phyloP scores from a whole-genome alignment of 2,113 vertebrate genomes.

The Chaetodon trifascialis region DNA sequence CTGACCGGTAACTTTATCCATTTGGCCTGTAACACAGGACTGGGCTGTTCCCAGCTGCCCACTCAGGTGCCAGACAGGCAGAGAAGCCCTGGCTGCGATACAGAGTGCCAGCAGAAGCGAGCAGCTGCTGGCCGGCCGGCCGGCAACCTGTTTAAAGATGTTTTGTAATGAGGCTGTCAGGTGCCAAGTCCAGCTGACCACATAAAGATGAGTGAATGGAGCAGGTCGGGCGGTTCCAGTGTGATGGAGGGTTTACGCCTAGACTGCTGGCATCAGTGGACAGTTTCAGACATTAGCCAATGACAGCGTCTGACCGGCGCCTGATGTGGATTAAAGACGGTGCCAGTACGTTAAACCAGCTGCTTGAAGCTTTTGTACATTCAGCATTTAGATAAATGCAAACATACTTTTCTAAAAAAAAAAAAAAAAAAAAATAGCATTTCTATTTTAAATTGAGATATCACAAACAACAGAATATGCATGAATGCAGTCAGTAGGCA shows the following conservation, averaged over 20 bases:
- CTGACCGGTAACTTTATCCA: slow-evolving; percentile 16
- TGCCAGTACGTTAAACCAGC: neutral
- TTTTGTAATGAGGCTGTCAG: slow-evolving; percentile 49
- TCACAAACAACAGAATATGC: neutral
- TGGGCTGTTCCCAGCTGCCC: slow-evolving; percentile 35
- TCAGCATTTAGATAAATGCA: neutral
- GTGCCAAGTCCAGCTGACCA: slow-evolving; percentile 57
- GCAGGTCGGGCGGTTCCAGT: slow-evolving; percentile 31
- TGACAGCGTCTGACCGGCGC: slow-evolving; percentile 2
- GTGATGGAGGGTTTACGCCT: slow-evolving; percentile 19
- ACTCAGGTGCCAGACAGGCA: slow-evolving; percentile 51
- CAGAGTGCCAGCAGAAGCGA: slow-evolving; percentile 40
- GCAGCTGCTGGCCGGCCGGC: slow-evolving; percentile 62
- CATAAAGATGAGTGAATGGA: slow-evolving; percentile 54
- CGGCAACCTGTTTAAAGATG: slow-evolving; percentile 59
- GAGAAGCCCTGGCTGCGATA: slow-evolving; percentile 1
- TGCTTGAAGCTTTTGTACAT: neutral
- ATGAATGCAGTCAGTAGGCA: neutral
- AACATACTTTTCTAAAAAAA: neutral
- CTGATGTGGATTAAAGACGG: neutral
- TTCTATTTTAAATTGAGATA: too few species aligned
- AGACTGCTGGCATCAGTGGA: slow-evolving; percentile 8
- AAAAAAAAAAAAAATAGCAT: neutral
- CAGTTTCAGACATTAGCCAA: slow-evolving; percentile 18
- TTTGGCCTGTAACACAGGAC: slow-evolving; percentile 15